Conservation (phyloP, 2,888 invertebrate genomes). For the Mythimna vitellina region DNA sequence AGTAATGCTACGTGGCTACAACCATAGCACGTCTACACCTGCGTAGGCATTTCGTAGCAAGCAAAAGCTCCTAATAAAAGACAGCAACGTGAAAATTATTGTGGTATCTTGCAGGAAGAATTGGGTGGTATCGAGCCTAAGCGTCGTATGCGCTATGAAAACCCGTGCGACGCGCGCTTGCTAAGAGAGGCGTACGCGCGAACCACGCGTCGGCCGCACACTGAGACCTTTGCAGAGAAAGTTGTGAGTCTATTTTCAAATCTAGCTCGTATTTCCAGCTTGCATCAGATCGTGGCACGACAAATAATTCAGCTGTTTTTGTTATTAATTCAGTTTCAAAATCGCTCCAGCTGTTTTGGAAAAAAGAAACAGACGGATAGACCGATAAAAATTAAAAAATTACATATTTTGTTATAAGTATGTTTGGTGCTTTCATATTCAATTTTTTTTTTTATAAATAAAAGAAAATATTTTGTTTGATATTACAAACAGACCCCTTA, state of each 20-base stretch:
- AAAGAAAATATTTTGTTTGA: background rate
- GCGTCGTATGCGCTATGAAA: conserved; percentile 86
- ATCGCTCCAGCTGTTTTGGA: background rate
- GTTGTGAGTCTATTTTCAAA: conserved; percentile 71
- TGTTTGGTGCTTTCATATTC: too few relatives aligned
- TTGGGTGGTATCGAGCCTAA: conserved; percentile 91
- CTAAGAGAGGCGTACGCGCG: conserved; percentile 87
- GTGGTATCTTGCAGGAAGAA: conserved; percentile 86
- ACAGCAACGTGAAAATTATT: background rate
- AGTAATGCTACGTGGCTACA: conserved; percentile 10
- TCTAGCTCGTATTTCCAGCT: background rate
- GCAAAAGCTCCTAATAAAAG: background rate
- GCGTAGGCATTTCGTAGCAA: conserved; percentile 14
- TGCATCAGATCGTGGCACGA: background rate
- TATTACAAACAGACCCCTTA: background rate
- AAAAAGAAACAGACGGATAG: too few relatives aligned
- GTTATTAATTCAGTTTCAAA: background rate
- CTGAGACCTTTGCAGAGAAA: conserved; percentile 88
- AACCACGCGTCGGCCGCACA: conserved; percentile 84
- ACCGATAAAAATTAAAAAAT: too few relatives aligned
- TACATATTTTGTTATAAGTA: too few relatives aligned
- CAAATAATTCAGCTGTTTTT: background rate
- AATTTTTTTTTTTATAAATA: too few relatives aligned
- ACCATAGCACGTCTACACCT: conserved; percentile 35
- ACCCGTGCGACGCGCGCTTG: conserved; percentile 84